Conservation (phyloP, 2,113 vertebrate species). For the Petrocephalus zakoni region DNA sequence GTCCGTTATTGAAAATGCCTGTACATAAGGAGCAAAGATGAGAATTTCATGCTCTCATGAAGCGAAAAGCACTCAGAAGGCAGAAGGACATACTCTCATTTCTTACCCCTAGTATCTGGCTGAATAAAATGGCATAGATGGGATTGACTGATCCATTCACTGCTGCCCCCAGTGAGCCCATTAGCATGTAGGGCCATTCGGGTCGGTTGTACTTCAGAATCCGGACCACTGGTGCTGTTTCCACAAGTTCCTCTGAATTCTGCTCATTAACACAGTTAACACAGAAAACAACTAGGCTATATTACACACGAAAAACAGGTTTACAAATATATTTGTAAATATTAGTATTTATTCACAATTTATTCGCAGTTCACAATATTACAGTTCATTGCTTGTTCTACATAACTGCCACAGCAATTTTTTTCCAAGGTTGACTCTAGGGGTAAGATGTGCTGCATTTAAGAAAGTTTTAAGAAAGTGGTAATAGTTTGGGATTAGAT, state of each 20-base stretch:
- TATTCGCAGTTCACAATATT: neutral
- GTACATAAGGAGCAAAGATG: slow-evolving; percentile 23
- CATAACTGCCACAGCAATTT: neutral
- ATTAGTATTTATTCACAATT: neutral
- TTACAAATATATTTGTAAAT: neutral
- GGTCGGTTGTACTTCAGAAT: slow-evolving; percentile 64
- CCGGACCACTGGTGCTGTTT: slow-evolving; percentile 53
- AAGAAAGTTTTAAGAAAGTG: neutral
- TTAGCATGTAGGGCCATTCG: slow-evolving; percentile 67
- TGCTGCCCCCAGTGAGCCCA: slow-evolving; percentile 61
- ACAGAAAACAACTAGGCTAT: neutral
- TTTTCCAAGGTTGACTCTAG: neutral
- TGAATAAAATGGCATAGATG: slow-evolving; percentile 63
- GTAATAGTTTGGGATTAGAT: neutral
- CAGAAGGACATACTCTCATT: neutral
- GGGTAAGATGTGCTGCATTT: neutral
- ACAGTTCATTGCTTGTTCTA: neutral
- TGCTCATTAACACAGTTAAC: slow-evolving; percentile 36
- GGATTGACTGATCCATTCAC: slow-evolving; percentile 60
- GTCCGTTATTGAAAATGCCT: slow-evolving; percentile 63
- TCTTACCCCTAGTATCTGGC: slow-evolving; percentile 64
- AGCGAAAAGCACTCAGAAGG: neutral
- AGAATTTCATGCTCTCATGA: neutral
- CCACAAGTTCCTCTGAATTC: slow-evolving; percentile 23
- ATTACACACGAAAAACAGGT: neutral